These are phyloP conservation scores for Tribolium madens DNA, from an alignment of 1,140 invertebrate genomes.

Conservation along the genomic window DNA sequence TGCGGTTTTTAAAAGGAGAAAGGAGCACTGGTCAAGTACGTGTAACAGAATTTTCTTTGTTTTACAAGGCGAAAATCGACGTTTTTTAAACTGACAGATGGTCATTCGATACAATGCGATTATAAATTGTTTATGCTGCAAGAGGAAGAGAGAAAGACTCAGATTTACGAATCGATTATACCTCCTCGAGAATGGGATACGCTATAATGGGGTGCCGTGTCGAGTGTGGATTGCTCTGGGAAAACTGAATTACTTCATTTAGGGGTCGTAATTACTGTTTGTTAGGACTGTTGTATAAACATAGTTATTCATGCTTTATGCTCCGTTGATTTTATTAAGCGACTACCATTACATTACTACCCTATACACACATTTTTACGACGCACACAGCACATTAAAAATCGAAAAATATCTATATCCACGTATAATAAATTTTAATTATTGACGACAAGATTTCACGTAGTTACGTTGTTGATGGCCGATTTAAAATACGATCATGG, in stretches of 20 bases:
- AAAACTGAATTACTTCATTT: slow-evolving; percentile 48
- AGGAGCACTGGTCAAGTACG: background rate
- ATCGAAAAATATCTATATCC: background rate
- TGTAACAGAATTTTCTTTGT: background rate
- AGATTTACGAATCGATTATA: slow-evolving; percentile 19
- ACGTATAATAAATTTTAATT: slow-evolving; percentile 14
- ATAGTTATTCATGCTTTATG: slow-evolving; percentile 47
- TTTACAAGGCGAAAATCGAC: background rate
- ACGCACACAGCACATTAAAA: background rate
- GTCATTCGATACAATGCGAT: background rate
- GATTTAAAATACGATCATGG: background rate
- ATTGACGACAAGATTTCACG: background rate
- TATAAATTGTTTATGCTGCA: background rate
- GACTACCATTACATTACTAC: slow-evolving; percentile 27
- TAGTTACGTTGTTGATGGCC: background rate
- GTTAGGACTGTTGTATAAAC: slow-evolving; percentile 44
- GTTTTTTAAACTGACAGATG: background rate
- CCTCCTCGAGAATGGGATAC: slow-evolving; percentile 13
- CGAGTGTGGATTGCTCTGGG: slow-evolving; percentile 26
- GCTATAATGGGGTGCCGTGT: slow-evolving; percentile 21
- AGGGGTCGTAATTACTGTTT: slow-evolving; percentile 46
- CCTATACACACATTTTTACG: slow-evolving; percentile 20
- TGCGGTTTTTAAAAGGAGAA: slow-evolving; percentile 18
- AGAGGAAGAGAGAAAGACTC: background rate
- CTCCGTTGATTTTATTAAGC: slow-evolving; percentile 43